These are phyloP conservation scores for Dendrocincla fuliginosa DNA, from an alignment of 2,797 vertebrate species.

Conservation along the genomic window DNA sequence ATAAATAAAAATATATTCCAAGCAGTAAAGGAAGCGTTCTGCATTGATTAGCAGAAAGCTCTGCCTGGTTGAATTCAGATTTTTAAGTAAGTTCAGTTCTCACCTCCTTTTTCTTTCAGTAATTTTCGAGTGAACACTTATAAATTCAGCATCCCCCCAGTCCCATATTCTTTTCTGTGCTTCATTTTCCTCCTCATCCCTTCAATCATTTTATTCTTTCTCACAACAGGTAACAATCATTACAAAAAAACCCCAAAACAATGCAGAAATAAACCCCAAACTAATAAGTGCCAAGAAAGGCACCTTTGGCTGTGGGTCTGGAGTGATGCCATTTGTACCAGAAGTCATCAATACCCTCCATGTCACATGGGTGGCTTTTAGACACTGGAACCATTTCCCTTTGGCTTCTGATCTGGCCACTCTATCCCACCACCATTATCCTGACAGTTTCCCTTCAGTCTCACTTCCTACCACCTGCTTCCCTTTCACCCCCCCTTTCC, in stretches of 20 bases:
- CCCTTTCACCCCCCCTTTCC: neutral
- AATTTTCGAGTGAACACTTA: neutral
- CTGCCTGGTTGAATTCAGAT: neutral
- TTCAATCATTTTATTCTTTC: neutral
- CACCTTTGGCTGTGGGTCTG: neutral
- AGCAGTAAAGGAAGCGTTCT: neutral
- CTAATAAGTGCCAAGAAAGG: neutral
- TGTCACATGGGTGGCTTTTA: accelerated
- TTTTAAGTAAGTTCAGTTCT: neutral
- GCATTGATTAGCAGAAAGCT: neutral
- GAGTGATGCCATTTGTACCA: neutral
- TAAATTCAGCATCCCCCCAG: neutral
- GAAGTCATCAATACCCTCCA: neutral
- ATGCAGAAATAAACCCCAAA: accelerated
- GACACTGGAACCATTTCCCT: neutral
- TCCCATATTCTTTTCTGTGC: neutral
- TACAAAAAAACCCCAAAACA: neutral
- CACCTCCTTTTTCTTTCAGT: neutral
- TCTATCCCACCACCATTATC: neutral
- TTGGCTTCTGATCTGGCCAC: neutral
- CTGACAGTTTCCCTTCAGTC: neutral
- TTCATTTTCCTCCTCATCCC: neutral
- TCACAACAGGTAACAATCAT: neutral
- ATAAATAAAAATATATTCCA: neutral
- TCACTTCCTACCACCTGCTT: conserved; percentile 16